These are phyloP conservation scores for Subacronicta megacephala DNA, from an alignment of 2,888 invertebrate species.

Conservation along the genomic window DNA sequence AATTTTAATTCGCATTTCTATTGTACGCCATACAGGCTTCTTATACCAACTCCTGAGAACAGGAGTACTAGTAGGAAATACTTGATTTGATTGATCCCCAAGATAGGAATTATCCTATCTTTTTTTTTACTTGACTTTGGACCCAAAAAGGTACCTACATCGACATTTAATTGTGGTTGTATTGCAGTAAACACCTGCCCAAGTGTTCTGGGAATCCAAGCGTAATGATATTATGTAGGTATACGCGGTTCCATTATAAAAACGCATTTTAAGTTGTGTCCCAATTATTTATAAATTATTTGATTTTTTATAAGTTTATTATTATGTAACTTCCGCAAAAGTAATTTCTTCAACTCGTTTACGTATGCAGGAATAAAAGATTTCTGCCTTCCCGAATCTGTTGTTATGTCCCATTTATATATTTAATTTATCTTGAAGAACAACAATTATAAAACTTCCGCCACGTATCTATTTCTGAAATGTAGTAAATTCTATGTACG, in stretches of 20 bases:
- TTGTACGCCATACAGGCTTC: not conserved
- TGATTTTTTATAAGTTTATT: too few relatives aligned
- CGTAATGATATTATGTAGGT: too few relatives aligned
- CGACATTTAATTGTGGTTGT: too few relatives aligned
- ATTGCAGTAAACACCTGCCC: too few relatives aligned
- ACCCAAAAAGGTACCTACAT: too few relatives aligned
- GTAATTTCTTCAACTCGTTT: constrained; percentile 9
- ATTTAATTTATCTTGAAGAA: constrained; percentile 5
- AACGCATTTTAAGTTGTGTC: too few relatives aligned
- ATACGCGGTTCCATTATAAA: too few relatives aligned
- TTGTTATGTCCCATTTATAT: constrained; percentile 19
- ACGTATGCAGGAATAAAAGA: constrained; percentile 8
- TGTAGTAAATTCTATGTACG: not conserved
- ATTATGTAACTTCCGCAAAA: not conserved
- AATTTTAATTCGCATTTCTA: constrained; percentile 22
- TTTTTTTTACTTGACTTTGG: too few relatives aligned
- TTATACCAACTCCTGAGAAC: not conserved
- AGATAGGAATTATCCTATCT: too few relatives aligned
- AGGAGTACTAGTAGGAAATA: not conserved
- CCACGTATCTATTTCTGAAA: not conserved
- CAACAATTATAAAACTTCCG: constrained; percentile 8
- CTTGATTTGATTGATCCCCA: not conserved
- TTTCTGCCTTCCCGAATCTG: constrained; percentile 6
- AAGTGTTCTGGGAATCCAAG: too few relatives aligned
- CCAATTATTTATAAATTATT: too few relatives aligned